Base-by-base conservation (phyloP, 1,140 invertebrate genomes). In the Ctenoplectra terminalis region DNA sequence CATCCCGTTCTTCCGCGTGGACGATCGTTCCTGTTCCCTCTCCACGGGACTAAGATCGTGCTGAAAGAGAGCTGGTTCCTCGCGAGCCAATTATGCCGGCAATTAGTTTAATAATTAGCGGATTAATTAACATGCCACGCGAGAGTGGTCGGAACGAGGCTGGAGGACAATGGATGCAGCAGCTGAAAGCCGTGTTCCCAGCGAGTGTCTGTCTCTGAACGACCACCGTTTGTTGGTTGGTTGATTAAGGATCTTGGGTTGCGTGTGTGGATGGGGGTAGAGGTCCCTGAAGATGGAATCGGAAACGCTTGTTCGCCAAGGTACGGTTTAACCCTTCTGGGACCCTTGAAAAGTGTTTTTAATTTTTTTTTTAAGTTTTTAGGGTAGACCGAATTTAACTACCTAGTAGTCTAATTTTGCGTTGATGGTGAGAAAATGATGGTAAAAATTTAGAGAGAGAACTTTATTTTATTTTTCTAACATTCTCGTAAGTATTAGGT, bases 51-150 rank as follows among this genome's bases (percentile, higher is more conserved):
- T 46, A 50, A 69, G 46, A 69, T 70, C 20, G 6, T n/a, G 48
- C 54, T 56, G 76, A 20, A 74, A 52, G 48, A 61, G 34, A 17
- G 37, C 15, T 37, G 60, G 50, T 23, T 60, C 67, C 58, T 82
- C 63, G 46, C 82, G 66, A 79, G 84, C 87, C 88, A 89, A 90
- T 90, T 89, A 90, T 81, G 76, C 67, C 78, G 52, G 70, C 83
- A 86, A 88, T 90, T 88, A 90, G 81, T 89, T 87, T 87, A 90
- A 89, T 90, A 90, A 90, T 90, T 90, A 89, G 72, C 73, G 71
- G 84, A 89, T 90, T 89, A 90, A 90, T 90, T 90, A 90, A 90
- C 88, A 89, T 85, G 84, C 82, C 84, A 85, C 72, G 71, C 63
- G 86, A 83, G 66, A 56, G 52, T 56, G 46, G n/a, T n/a, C 56